These are phyloP conservation scores for Notiomystis cincta DNA, from an alignment of 2,113 vertebrate genomes.

Conservation along the genomic window DNA sequence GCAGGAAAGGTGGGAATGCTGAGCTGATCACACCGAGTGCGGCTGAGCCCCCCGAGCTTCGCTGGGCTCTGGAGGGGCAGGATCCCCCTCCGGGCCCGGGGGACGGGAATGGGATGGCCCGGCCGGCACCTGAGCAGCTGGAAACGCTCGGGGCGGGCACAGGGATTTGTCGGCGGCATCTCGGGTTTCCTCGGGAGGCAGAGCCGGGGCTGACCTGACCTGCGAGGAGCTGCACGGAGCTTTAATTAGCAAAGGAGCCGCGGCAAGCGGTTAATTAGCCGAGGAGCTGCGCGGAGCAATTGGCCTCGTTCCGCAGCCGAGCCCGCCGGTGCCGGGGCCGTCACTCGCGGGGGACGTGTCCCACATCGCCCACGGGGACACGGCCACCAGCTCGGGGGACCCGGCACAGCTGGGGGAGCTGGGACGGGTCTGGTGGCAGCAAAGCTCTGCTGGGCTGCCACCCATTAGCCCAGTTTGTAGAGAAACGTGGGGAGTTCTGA, in stretches of 20 bases:
- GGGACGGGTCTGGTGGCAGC: neutral
- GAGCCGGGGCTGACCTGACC: neutral
- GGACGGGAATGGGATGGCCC: neutral
- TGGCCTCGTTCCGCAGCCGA: neutral
- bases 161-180: neutral
- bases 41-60: fast-evolving
- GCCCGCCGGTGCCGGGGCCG: fast-evolving
- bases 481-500: neutral
- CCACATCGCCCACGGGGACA: neutral
- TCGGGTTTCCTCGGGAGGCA: neutral
- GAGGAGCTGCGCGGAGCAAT: neutral
- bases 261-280: neutral
- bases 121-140: neutral
- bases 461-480: fast-evolving
- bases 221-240: neutral
- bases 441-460: neutral
- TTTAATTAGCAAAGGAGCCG: neutral
- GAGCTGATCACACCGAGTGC: fast-evolving
- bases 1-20: neutral
- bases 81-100: too few species aligned
- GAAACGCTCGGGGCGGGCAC: neutral
- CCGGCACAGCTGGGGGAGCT: neutral
- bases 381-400: fast-evolving
- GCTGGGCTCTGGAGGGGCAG: neutral
- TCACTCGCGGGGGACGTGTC: fast-evolving